Percentiles rank a stretch among this genome's conserved stretches.
Evolutionary conservation across 2,888 invertebrate genomes (phyloP).

Genomic region (Tuta absoluta): DNA sequence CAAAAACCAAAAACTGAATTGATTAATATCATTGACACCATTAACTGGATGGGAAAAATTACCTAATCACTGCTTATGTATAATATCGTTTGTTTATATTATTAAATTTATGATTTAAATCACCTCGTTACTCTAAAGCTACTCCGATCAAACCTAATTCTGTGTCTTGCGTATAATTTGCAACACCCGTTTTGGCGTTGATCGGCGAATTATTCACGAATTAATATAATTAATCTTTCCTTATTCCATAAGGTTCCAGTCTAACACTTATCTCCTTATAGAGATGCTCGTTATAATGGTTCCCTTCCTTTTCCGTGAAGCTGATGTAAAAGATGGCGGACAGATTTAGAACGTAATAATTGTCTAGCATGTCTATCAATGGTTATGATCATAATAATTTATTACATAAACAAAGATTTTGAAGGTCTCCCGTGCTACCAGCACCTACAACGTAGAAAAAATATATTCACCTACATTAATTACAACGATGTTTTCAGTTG

Average conservation of each 20-base stretch:
- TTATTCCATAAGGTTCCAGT: slow-evolving; percentile 34
- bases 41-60: background rate
- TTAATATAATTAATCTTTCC: slow-evolving; percentile 33
- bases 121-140: slow-evolving; percentile 22
- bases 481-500: too few relatives aligned
- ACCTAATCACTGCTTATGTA: background rate
- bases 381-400: background rate
- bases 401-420: background rate
- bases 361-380: background rate
- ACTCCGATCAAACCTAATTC: slow-evolving; percentile 32
- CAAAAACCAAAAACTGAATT: too few relatives aligned
- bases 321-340: slow-evolving; percentile 10
- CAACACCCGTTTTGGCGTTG: slow-evolving; percentile 38
- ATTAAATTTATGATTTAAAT: background rate
- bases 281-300: slow-evolving; percentile 30
- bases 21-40: background rate
- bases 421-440: background rate
- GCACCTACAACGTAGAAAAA: too few relatives aligned
- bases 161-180: slow-evolving; percentile 38
- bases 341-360: background rate
- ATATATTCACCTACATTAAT: too few relatives aligned
- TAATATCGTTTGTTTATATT: background rate
- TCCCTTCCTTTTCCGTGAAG: slow-evolving; percentile 31
- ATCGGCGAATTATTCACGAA: slow-evolving; percentile 36
- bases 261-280: slow-evolving; percentile 39